Evolutionary conservation across 1,140 invertebrate genomes (phyloP).

Genomic region (Drosophila grimshawi): DNA sequence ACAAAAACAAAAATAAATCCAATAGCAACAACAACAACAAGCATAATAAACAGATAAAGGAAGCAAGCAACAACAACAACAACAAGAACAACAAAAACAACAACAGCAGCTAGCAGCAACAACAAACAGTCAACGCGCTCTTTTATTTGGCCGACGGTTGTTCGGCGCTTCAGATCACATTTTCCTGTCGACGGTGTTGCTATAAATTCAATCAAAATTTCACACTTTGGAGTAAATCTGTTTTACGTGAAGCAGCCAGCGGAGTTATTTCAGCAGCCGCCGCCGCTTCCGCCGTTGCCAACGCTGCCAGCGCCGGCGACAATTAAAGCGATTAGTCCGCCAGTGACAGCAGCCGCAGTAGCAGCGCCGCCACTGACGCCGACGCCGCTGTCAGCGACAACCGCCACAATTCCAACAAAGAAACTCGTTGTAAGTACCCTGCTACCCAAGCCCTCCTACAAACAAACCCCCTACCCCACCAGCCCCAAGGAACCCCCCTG

Average conservation of each 20-base stretch:
- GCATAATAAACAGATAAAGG: slow-evolving; percentile 10
- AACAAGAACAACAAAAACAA: slow-evolving; percentile 1
- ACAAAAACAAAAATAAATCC: slow-evolving; percentile 9
- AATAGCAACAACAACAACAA: slow-evolving; percentile 9
- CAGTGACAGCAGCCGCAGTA: slow-evolving; percentile 66
- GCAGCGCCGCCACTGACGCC: slow-evolving; percentile 67
- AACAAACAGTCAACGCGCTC: slow-evolving; percentile 14
- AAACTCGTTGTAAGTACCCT: slow-evolving; percentile 83
- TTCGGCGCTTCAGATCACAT: slow-evolving; percentile 49
- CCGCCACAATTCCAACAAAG: slow-evolving; percentile 84
- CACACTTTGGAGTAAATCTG: slow-evolving; percentile 85
- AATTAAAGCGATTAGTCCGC: slow-evolving; percentile 84
- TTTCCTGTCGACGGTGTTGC: slow-evolving; percentile 82
- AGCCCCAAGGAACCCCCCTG: neutral
- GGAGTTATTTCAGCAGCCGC: slow-evolving; percentile 84
- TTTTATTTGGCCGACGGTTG: slow-evolving; percentile 54
- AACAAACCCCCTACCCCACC: neutral
- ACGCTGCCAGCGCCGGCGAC: slow-evolving; percentile 73
- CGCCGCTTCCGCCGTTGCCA: slow-evolving; percentile 76
- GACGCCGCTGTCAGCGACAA: slow-evolving; percentile 76
- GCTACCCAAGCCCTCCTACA: no score
- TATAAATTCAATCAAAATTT: slow-evolving; percentile 84
- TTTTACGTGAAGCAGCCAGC: slow-evolving; percentile 85
- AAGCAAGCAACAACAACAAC: slow-evolving; percentile 11
- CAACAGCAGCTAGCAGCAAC: slow-evolving; percentile 5